Evolutionary conservation across 1,140 invertebrate genomes (phyloP).

Genomic region (Rhopalosiphum maidis): DNA sequence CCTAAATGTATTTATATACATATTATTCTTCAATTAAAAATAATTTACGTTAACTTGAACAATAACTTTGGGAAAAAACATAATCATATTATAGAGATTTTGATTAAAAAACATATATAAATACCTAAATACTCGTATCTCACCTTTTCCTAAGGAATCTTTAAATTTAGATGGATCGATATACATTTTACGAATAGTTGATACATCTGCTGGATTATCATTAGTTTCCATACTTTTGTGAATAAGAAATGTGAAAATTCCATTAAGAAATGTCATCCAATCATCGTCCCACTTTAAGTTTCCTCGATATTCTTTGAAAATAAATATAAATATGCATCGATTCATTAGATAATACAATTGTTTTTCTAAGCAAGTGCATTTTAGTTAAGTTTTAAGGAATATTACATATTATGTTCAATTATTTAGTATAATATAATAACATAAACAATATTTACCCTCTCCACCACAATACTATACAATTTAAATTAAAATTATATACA

Average conservation of each 20-base stretch:
- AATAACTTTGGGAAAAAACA: not conserved
- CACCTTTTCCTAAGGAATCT: not conserved
- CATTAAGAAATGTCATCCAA: slow-evolving; percentile 31
- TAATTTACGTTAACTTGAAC: not conserved
- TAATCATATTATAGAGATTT: not conserved
- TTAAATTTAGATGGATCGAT: slow-evolving; percentile 33
- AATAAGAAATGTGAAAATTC: not conserved
- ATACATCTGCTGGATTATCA: not conserved
- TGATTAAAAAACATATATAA: too few relatives aligned
- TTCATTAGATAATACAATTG: not conserved
- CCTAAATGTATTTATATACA: not conserved
- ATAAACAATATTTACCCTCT: too few relatives aligned
- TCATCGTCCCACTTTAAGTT: slow-evolving; percentile 18
- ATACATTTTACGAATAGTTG: slow-evolving; percentile 1
- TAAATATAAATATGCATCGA: not conserved
- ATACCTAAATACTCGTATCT: too few relatives aligned
- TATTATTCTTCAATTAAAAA: not conserved
- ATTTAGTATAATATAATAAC: too few relatives aligned
- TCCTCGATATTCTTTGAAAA: slow-evolving; percentile 36
- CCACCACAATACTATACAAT: too few relatives aligned
- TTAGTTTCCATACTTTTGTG: slow-evolving; percentile 32
- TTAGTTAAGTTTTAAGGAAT: not conserved
- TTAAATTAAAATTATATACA: too few relatives aligned
- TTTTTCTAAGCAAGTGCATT: not conserved
- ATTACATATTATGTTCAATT: too few relatives aligned